Base-by-base conservation (phyloP, 2,113 vertebrate genomes). In the Zootoca vivipara region DNA sequence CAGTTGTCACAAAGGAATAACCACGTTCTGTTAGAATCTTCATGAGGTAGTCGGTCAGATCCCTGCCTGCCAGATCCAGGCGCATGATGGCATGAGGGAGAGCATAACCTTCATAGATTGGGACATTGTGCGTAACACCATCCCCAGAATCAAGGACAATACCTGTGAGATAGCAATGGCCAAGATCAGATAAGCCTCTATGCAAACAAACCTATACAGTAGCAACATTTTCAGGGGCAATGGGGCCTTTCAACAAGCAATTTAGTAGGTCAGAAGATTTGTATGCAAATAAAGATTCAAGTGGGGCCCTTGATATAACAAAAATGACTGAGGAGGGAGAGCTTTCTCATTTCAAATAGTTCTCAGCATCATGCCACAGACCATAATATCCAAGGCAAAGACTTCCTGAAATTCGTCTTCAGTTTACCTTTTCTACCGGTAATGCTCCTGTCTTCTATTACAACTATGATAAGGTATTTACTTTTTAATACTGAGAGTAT, bases 11-110 rank as follows among this genome's bases (percentile, higher is more conserved):
- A 86, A 99, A 99, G 87, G 98, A 99, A 92, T 99, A 99, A 90
- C 98, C 99, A 80, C 98, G 98, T 92, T 99, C 98, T 0, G 98
- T 99, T 91, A 99, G 97, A 96, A 99, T 99, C 96, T 99, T 99
- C 98, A 99, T 99, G 95, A 99, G 98, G 96, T 99, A 99, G 96
- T 99, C 98, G 82, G 98, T 99, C 93, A 99, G 98, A 96, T 99
- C 98, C 89, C 98, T 97, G 84, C 98, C 98, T 85, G 98, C 98
- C 93, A 98, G 93, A 90, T 98, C 98, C 96, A 98, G 95, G 58
- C 98, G 98, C 97, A 98, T 98, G 96, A 98, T 98, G 87, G 98
- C 98, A 69, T 98, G 98, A 85, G 98, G 98, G 90, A 98, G 91
- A 85, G 98, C 98, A 5, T 98, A 98, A 75, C 98, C 98, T 93